Percentiles rank a stretch among this genome's conserved stretches.
Conservation (phyloP, 1,140 invertebrate genomes). For the Habropoda laboriosa region DNA sequence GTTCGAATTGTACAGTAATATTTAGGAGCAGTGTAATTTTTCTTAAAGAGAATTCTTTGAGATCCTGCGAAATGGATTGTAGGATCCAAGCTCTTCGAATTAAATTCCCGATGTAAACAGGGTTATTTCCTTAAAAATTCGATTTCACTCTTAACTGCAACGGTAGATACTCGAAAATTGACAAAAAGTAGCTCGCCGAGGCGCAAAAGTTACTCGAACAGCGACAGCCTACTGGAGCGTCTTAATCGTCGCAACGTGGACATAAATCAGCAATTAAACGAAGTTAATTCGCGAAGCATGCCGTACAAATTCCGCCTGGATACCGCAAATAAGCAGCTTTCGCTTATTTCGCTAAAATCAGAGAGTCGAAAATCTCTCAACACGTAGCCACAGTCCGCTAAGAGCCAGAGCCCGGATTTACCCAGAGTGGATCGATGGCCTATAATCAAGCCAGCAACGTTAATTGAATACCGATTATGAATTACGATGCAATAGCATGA, state of each 20-base stretch:
- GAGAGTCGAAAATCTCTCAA: conserved; percentile 47
- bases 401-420: conserved; percentile 35
- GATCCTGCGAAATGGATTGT: too few species aligned
- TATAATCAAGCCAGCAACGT: conserved; percentile 67
- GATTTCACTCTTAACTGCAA: too few species aligned
- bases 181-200: too few species aligned
- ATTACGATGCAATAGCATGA: conserved; percentile 62
- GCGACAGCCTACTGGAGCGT: neutral
- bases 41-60: too few species aligned
- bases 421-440: conserved; percentile 49
- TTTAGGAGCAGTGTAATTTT: too few species aligned
- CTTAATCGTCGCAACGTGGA: neutral
- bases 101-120: too few species aligned
- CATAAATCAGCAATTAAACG: neutral
- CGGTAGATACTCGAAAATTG: too few species aligned
- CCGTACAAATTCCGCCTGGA: neutral
- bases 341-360: neutral
- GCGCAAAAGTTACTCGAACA: neutral
- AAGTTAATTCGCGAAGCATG: neutral
- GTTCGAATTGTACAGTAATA: too few species aligned
- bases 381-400: neutral
- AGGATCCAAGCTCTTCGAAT: too few species aligned
- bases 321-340: neutral
- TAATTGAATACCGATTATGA: conserved; percentile 74
- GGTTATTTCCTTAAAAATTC: too few species aligned